Conservation (phyloP, 1,140 invertebrate genomes). For the Nasonia giraulti region DNA sequence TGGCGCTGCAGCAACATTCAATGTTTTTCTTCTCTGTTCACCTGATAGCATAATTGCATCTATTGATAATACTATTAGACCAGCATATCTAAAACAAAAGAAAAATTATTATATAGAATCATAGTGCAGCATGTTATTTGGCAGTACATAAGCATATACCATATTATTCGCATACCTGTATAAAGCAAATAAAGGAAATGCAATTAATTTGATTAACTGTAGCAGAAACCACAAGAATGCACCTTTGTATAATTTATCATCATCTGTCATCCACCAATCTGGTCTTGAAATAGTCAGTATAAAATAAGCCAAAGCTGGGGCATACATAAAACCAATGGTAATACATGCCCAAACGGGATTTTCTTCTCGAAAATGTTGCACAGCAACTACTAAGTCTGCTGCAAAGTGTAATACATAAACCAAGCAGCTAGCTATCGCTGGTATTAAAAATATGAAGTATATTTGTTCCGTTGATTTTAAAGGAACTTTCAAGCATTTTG, state of each 20-base stretch:
- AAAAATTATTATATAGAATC: not conserved
- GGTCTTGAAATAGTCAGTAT: slow-evolving; percentile 77
- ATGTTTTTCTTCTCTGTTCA: slow-evolving; percentile 76
- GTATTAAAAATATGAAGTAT: slow-evolving; percentile 71
- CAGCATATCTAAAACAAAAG: slow-evolving; percentile 75
- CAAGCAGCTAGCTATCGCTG: slow-evolving; percentile 67
- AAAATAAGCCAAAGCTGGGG: slow-evolving; percentile 75
- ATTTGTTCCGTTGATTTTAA: slow-evolving; percentile 75
- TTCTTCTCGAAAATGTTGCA: slow-evolving; percentile 72
- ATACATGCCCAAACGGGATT: slow-evolving; percentile 72
- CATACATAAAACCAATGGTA: slow-evolving; percentile 74
- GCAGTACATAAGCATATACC: slow-evolving; percentile 22
- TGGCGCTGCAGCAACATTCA: slow-evolving; percentile 75
- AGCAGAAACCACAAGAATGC: slow-evolving; percentile 74
- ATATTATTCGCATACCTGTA: slow-evolving; percentile 75
- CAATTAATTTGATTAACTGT: slow-evolving; percentile 76
- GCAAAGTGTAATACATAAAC: slow-evolving; percentile 73
- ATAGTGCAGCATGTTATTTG: not conserved
- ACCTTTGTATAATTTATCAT: slow-evolving; percentile 65
- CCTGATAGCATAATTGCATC: slow-evolving; percentile 80
- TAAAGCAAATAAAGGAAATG: slow-evolving; percentile 81
- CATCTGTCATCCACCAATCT: slow-evolving; percentile 73
- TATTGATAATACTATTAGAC: slow-evolving; percentile 82
- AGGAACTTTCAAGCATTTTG: slow-evolving; percentile 63
- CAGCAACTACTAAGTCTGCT: slow-evolving; percentile 71